Evolutionary conservation across 2,797 vertebrate species (phyloP), one percentile per base, ranked within the genome.

Genomic region (Leucoraja ocellata): DNA sequence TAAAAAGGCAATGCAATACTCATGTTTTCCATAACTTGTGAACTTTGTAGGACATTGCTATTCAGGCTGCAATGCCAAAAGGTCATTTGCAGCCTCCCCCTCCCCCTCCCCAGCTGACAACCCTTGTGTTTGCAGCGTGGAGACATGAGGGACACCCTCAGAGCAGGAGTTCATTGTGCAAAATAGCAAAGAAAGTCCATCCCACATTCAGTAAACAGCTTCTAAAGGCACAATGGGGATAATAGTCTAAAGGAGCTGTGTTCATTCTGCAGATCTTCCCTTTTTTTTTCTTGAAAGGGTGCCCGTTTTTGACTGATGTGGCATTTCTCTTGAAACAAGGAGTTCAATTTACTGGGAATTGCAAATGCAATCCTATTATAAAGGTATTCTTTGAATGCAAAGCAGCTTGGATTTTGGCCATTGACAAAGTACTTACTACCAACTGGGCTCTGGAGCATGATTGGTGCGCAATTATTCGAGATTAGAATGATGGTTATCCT

Each of bases 401-500:
- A 14, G 28, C 25, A 16, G 83, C 28, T 25, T 86, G 61, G 28
- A 63, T 63, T n/a, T 10, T 83, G 81, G 25, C 54, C 54, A 25
- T 63, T 61, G 16, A n/a, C 14, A 61, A 86, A 86, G 23, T 21
- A 68, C 32, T 32, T 36, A 32, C 10, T 16, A 32, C 16, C 63
- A 74, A 39, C 2, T 71, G 18, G 46, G 10, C 21, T 46, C 63
- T 3, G 10, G 25, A 10, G 36, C 32, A 73, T 28, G 9, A 36
- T 71, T 73, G 2, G 46, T 73, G 10, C 11, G 9, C 23, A 73
- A 73, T 73, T 54, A 54, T 54, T 54, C 46, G 36, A 91, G 23
- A 73, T 32, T 76, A 32, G 39, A 73, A 74, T 23, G 0, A 11
- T 10, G 25, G 73, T 28, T 79, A 25, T 95, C 96, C 96, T 96